Evolutionary conservation across 2,888 invertebrate species (phyloP).

Genomic region (Tachina grossa): DNA sequence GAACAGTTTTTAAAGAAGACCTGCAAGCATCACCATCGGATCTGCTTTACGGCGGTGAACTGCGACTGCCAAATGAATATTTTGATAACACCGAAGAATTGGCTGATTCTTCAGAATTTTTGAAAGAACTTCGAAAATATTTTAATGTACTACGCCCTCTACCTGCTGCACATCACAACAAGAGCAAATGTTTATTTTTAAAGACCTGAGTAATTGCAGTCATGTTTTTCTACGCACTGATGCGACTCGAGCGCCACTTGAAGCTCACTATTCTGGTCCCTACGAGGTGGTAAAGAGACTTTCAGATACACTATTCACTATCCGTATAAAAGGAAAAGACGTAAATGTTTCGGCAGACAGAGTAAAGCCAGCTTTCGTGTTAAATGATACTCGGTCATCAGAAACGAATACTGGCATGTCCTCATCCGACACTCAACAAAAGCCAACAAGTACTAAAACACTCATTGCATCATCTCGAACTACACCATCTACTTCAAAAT

Average conservation of each 20-base stretch:
- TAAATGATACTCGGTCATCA: not conserved
- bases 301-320: conserved; percentile 46
- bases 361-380: conserved; percentile 49
- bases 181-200: conserved; percentile 57
- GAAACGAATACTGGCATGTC: no score
- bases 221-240: conserved; percentile 28
- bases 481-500: no score
- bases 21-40: no score
- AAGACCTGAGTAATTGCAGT: conserved; percentile 35
- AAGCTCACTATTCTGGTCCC: conserved; percentile 54
- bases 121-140: no score
- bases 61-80: conserved; percentile 24
- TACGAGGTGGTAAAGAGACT: conserved; percentile 42
- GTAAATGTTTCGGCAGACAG: conserved; percentile 46
- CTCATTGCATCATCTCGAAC: no score
- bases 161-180: not conserved
- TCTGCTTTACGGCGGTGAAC: no score
- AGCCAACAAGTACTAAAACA: no score
- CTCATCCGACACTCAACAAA: no score
- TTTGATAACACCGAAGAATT: conserved; percentile 21
- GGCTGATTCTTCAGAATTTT: not conserved
- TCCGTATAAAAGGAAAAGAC: conserved; percentile 31
- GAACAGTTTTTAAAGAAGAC: conserved; percentile 22
- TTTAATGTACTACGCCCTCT: no score
- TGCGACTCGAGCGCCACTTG: conserved; percentile 15